A percentile compares a stretch with the other conserved stretches of the same genome.
Evolutionary conservation across 2,888 invertebrate species (phyloP).

Genomic region (Melanostoma scalare): DNA sequence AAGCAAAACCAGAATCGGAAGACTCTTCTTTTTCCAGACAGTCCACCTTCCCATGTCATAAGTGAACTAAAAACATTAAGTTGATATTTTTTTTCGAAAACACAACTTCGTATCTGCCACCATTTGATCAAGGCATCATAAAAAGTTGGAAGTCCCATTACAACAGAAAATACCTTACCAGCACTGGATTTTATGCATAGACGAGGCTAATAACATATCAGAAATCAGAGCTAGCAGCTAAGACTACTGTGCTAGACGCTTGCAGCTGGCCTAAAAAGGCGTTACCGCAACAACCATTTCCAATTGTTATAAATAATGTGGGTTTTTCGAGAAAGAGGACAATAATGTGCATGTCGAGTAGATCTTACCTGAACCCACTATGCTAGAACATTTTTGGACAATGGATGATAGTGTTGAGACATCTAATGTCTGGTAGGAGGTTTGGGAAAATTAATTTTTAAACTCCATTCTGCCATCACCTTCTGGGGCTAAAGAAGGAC

Average conservation of each 20-base stretch:
- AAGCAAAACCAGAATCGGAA: background rate
- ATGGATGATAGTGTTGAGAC: too few relatives aligned
- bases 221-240: too few relatives aligned
- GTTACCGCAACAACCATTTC: background rate
- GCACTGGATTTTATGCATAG: background rate
- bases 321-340: background rate
- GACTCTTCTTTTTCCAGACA: background rate
- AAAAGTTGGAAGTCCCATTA: conserved; percentile 7
- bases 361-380: background rate
- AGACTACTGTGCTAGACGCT: too few relatives aligned
- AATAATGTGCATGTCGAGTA: background rate
- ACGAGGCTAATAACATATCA: too few relatives aligned
- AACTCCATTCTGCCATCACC: conserved; percentile 12
- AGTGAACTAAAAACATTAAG: conserved; percentile 5
- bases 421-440: background rate
- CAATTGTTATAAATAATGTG: background rate
- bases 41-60: background rate
- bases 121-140: conserved; percentile 1
- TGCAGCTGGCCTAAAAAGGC: too few relatives aligned
- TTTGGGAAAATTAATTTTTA: conserved; percentile 9
- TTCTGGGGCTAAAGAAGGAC: background rate
- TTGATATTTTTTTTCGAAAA: conserved; percentile 1
- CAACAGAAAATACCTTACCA: background rate
- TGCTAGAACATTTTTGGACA: background rate
- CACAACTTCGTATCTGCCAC: background rate